phyloP scores from a whole-genome alignment of 2,888 invertebrate species.

The Sabatieria punctata region DNA sequence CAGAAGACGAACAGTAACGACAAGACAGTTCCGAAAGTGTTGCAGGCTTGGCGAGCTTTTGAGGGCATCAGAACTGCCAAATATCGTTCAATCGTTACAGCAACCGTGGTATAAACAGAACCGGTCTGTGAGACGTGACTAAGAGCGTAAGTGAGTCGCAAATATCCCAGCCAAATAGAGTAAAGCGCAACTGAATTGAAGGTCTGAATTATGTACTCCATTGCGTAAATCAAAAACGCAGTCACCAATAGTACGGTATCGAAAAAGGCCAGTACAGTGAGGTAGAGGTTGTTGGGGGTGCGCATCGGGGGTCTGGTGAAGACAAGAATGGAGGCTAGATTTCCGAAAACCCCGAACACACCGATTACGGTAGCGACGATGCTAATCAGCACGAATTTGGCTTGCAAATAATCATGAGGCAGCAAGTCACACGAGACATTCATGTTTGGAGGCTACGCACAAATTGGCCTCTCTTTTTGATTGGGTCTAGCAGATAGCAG shows the following conservation, averaged over 20 bases:
- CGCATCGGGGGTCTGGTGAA: conserved; percentile 82
- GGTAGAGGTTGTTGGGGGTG: conserved; percentile 80
- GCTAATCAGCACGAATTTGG: conserved; percentile 14
- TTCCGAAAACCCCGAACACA: conserved; percentile 67
- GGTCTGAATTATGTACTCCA: conserved; percentile 66
- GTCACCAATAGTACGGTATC: conserved; percentile 70
- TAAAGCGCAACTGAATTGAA: conserved; percentile 52
- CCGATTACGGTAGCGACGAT: conserved; percentile 49
- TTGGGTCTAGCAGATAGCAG: too few relatives aligned
- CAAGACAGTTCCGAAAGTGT: conserved; percentile 4
- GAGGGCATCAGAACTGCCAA: conserved; percentile 22
- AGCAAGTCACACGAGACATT: too few relatives aligned
- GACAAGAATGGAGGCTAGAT: conserved; percentile 73
- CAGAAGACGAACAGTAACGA: conserved; percentile 21
- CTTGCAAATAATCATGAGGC: conserved; percentile 3
- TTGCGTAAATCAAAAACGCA: conserved; percentile 63
- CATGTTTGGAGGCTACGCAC: too few relatives aligned
- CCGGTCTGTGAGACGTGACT: conserved; percentile 27
- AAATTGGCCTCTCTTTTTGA: too few relatives aligned
- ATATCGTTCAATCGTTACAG: conserved; percentile 25
- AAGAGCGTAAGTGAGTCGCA: conserved; percentile 21
- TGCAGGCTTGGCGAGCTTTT: neutral
- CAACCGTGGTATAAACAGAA: conserved; percentile 22
- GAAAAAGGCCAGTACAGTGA: conserved; percentile 78
- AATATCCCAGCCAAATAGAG: conserved; percentile 23